These are phyloP conservation scores for Heliornis fulica DNA, from an alignment of 2,113 vertebrate genomes.

Conservation along the genomic window DNA sequence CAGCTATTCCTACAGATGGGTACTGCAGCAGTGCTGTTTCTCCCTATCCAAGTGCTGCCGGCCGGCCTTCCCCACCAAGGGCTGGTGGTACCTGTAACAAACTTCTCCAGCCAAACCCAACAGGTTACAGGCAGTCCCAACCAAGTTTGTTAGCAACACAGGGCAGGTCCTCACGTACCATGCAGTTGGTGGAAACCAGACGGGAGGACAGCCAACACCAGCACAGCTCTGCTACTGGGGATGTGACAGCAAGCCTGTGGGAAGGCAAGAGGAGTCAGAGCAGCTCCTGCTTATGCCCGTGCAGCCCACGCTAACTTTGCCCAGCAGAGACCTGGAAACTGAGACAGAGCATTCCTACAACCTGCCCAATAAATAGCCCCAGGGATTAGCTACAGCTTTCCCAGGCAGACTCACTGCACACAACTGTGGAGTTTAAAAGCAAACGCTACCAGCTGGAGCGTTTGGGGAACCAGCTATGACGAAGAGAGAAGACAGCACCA, in stretches of 20 bases:
- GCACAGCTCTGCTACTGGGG: rapidly evolving
- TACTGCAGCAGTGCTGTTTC: background rate
- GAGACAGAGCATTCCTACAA: rapidly evolving
- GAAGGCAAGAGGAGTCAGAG: background rate
- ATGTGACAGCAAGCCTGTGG: rapidly evolving
- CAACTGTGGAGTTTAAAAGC: background rate
- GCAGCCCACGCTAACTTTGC: rapidly evolving
- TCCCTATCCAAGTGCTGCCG: background rate
- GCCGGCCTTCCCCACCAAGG: rapidly evolving
- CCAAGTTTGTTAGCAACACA: rapidly evolving
- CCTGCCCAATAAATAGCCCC: background rate
- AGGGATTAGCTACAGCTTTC: background rate
- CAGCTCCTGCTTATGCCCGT: rapidly evolving
- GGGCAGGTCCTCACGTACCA: rapidly evolving
- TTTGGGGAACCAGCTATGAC: background rate
- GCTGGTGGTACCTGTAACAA: background rate
- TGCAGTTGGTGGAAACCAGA: background rate
- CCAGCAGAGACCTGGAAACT: background rate
- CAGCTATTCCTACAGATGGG: background rate
- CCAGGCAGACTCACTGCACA: background rate
- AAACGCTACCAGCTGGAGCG: background rate
- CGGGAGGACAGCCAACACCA: background rate
- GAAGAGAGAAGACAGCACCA: background rate
- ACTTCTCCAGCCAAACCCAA: background rate
- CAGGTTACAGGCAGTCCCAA: background rate